Base-by-base conservation (phyloP, 2,888 invertebrate genomes). In the Seira ritae region DNA sequence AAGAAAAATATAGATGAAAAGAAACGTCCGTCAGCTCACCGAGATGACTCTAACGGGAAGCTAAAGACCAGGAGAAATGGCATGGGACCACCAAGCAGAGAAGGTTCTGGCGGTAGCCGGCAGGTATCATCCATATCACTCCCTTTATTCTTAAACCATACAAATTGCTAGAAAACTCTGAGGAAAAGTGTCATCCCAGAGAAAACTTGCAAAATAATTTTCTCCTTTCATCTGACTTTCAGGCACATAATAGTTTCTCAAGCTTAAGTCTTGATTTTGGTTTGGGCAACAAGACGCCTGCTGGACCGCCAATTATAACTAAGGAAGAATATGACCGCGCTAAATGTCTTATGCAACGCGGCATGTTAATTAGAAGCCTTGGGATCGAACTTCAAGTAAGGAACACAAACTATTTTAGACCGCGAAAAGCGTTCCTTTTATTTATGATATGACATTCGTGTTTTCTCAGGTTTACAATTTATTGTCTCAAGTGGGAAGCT, bases 291-390 rank as follows among this genome's bases (percentile, higher is more conserved):
- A 80, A 67, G 42, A 73, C 80, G 12, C 80, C 80, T 19, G 67
- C 80, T 0, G 84, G 82, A 24, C 37, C 70, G 15, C 83, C 80
- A 42, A 86, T 95, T 89, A 91, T 94, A 83, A 93, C 94, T 90
- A 91, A 93, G 12, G 96, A 96, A 89, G 96, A 96, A 90, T 93
- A 94, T 19, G 93, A 95, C 89, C 92, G 95, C 1, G 90, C 94
- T 68, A 93, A 93, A 87, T 91, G 92, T 83, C 90, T 95, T 85
- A 93, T 94, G 8, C 94, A 95, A 90, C 91, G 95, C 66, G 94
- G 95, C 89, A 94, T 93, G 90, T 91, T 95, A 70, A 92, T 95
- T 20, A 92, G 94, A 74, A 95, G 94, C 90, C 93, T 94, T 87
- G 94, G 95, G 60, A 92, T 95, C 90, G 90, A 95, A 71, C 94